Evolutionary conservation across 53 echinoderm and acorn worm species (phyloP).

Genomic region (Pentamera pediparva): DNA sequence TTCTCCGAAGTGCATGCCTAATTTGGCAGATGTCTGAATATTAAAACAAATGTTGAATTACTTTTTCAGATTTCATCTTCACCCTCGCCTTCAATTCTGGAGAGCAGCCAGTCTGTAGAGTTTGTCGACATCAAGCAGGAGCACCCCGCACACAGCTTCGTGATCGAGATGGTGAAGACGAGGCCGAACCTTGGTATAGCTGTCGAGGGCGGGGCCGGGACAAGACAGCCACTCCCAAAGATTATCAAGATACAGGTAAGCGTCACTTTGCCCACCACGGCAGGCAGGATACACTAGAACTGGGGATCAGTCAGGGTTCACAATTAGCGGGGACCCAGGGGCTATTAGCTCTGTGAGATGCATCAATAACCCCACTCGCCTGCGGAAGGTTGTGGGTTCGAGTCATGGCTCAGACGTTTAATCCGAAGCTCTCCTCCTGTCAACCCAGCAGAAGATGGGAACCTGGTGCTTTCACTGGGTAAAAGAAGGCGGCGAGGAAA

Average conservation of each 20-base stretch:
- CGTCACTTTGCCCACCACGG: neutral
- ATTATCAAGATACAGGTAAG: constrained; percentile 84
- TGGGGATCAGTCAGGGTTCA: too few relatives aligned
- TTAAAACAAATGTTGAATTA: neutral
- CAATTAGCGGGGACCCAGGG: too few relatives aligned
- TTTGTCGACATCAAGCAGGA: constrained; percentile 56
- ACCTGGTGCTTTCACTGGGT: too few relatives aligned
- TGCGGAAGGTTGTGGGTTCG: too few relatives aligned
- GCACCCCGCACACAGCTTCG: constrained; percentile 44
- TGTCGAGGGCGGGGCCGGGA: constrained; percentile 87
- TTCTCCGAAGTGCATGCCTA: too few relatives aligned
- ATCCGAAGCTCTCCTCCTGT: neutral
- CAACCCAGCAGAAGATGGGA: too few relatives aligned
- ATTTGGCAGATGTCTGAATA: neutral
- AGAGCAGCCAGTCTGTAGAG: constrained; percentile 11
- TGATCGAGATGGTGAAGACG: constrained; percentile 63
- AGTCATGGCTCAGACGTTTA: too few relatives aligned
- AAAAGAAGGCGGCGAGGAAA: too few relatives aligned
- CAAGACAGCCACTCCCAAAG: constrained; percentile 91
- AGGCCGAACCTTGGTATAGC: constrained; percentile 86
- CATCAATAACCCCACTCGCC: too few relatives aligned
- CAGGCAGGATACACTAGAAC: neutral
- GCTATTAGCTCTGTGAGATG: too few relatives aligned
- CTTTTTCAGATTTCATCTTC: neutral
- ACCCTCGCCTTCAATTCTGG: neutral